Evolutionary conservation across 2,888 invertebrate genomes (phyloP).

Genomic region (Tricholauxania praeusta): DNA sequence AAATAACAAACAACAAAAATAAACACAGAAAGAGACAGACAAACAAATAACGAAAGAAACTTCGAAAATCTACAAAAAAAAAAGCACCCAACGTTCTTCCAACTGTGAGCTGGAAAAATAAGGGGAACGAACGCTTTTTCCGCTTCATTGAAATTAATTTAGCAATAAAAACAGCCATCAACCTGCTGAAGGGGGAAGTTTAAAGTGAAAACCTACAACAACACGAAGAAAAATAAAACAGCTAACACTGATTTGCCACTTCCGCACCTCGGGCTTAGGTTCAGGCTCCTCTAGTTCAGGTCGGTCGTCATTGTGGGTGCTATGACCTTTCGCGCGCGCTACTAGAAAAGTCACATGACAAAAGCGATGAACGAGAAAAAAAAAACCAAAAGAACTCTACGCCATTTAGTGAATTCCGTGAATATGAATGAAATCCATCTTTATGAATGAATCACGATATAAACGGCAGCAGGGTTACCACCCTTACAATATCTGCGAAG

Average conservation of each 20-base stretch:
- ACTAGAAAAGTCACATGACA: constrained; percentile 11
- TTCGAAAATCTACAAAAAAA: background rate
- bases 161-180: constrained; percentile 7
- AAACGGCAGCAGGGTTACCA: constrained; percentile 21
- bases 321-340: constrained; percentile 20
- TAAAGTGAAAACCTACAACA: constrained; percentile 14
- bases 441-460: constrained; percentile 48
- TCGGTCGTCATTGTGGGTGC: constrained; percentile 24
- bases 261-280: background rate
- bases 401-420: constrained; percentile 10
- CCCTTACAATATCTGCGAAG: constrained; percentile 13
- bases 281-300: background rate
- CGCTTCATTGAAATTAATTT: constrained; percentile 27
- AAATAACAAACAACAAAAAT: background rate
- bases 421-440: constrained; percentile 45
- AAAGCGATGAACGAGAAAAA: too few species aligned
- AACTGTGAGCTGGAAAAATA: background rate
- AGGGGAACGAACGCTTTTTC: constrained; percentile 14
- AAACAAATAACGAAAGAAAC: background rate
- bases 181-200: background rate
- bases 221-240: background rate
- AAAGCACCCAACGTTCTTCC: background rate
- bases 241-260: background rate
- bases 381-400: background rate
- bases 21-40: background rate